These are phyloP conservation scores for Microplitis mediator DNA, from an alignment of 1,140 invertebrate genomes.

Conservation along the genomic window DNA sequence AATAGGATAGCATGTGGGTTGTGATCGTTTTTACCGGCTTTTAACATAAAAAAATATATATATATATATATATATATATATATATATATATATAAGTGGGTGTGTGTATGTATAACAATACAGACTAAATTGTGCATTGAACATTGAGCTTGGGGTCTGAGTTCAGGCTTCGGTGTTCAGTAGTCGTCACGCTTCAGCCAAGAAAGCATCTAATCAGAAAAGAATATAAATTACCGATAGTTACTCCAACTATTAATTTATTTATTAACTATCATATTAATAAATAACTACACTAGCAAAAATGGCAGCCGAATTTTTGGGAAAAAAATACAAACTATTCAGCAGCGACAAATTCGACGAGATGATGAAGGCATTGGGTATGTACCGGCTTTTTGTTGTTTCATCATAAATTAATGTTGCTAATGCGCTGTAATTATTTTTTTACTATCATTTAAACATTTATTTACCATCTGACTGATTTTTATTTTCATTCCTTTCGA, in stretches of 20 bases:
- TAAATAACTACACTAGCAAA: no score
- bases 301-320: constrained; percentile 53
- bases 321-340: constrained; percentile 78
- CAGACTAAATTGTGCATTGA: not conserved
- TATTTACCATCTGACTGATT: not conserved
- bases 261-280: no score
- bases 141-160: constrained; percentile 4
- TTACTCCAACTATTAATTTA: no score
- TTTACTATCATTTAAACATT: not conserved
- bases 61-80: no score
- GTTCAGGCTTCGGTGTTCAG: constrained; percentile 3
- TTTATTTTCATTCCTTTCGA: no score
- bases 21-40: no score
- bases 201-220: no score
- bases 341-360: constrained; percentile 85
- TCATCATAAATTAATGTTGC: not conserved
- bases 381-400: constrained; percentile 50
- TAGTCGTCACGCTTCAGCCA: constrained; percentile 18
- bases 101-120: not conserved
- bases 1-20: no score
- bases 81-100: not conserved
- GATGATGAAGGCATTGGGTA: constrained; percentile 84
- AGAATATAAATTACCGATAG: no score
- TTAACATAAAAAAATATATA: no score
- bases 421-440: not conserved